Evolutionary conservation across 2,888 invertebrate genomes (phyloP), one percentile per base, ranked within the genome.

Genomic region (Drosophila mayaguana): DNA sequence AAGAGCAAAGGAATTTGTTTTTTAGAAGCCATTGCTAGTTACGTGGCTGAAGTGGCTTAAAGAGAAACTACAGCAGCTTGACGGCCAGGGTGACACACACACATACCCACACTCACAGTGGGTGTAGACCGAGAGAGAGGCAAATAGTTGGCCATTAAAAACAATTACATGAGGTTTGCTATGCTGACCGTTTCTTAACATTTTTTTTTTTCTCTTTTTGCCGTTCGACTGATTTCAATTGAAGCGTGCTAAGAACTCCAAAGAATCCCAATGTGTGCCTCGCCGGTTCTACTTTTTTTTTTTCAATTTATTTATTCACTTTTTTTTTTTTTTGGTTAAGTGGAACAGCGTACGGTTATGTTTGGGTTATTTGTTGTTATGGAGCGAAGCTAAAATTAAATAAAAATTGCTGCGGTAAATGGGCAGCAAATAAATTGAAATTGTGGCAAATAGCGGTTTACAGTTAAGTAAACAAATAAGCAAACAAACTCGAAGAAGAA

Each of bases 361-460:
- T 53, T 73, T 64, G 51, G 48, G 60, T n/a, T 57, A 55, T 80
- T 75, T 82, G 68, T 65, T 60, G 69, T 60, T 59, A 63, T 46
- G 64, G 42, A 68, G 64, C 71, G 63, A 46, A 55, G 72, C 78
- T 83, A 56, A 78, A 72, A 73, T 75, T 66, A 78, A 74, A 74
- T 74, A 72, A 64, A 72, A 80, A 82, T 78, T 74, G 72, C 76
- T 71, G 72, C 73, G 89, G 89, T 83, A 81, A 81, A 79, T 79
- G 61, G 73, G 42, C 83, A 78, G 60, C 72, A 73, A 85, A 83
- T 88, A 80, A 89, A 87, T 80, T 75, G 81, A 71, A 88, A 83
- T 81, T 83, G 75, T 79, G 89, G 84, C 87, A 75, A 73, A 79
- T 79, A 87, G 74, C 84, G 81, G 84, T 75, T 61, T 56, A 77